Percentiles rank a stretch among this genome's conserved stretches.
Conservation (phyloP, 2,113 vertebrate species). For the Catharus fuscescens region DNA sequence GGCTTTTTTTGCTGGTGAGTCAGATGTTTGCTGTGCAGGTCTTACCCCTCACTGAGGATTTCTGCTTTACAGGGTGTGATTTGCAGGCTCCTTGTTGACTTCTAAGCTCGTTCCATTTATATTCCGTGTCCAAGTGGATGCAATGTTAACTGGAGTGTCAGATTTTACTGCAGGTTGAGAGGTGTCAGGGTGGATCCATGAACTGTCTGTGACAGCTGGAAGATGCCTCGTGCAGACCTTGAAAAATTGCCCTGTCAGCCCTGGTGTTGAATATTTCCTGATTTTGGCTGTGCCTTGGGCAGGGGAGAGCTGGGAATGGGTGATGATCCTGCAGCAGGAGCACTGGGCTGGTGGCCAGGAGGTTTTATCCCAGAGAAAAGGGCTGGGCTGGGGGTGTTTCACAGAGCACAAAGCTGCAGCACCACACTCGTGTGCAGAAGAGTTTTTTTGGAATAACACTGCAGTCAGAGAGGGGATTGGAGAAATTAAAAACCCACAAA, state of each 20-base stretch:
- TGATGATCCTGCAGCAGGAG: background rate
- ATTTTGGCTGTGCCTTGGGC: background rate
- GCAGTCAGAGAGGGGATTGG: background rate
- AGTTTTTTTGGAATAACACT: background rate
- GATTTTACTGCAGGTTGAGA: background rate
- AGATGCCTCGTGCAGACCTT: background rate
- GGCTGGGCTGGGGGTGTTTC: background rate
- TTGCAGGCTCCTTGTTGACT: background rate
- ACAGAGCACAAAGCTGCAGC: background rate
- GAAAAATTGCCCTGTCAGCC: background rate
- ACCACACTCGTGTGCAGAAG: accelerated
- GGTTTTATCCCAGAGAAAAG: background rate
- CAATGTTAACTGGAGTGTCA: background rate
- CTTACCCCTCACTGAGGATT: background rate
- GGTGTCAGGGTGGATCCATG: background rate
- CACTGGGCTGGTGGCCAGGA: background rate
- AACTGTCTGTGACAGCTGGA: background rate
- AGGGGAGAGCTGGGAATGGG: background rate
- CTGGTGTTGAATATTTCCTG: background rate
- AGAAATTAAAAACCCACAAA: background rate
- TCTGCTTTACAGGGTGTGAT: background rate
- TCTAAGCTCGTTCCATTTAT: background rate
- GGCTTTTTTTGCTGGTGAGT: background rate
- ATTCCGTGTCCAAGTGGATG: background rate
- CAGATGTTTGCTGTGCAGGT: background rate